phyloP scores from a whole-genome alignment of 2,888 invertebrate genomes.

The Liodrosophila aerea region DNA sequence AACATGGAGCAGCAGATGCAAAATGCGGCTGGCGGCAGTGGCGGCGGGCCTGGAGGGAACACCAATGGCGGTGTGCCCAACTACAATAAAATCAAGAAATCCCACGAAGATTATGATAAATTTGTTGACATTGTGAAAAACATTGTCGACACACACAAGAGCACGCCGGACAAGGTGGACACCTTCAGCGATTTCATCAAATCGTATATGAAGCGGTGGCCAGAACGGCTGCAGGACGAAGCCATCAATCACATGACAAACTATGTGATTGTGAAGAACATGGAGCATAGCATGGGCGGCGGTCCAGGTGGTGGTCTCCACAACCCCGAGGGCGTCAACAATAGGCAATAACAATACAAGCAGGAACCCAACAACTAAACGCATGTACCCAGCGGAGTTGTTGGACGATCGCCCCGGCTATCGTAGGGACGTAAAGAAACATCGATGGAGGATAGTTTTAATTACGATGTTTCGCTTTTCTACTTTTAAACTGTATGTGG shows the following conservation, averaged over 20 bases:
- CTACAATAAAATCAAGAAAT: constrained; percentile 76
- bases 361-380: constrained; percentile 74
- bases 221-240: constrained; percentile 81
- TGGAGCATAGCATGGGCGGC: constrained; percentile 80
- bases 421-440: too few relatives aligned
- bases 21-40: constrained; percentile 70
- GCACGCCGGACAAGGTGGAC: constrained; percentile 80
- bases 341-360: constrained; percentile 81
- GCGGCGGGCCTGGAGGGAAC: constrained; percentile 65
- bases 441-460: too few relatives aligned
- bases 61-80: constrained; percentile 78
- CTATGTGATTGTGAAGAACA: constrained; percentile 81
- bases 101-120: constrained; percentile 80
- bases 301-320: constrained; percentile 56
- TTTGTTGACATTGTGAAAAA: constrained; percentile 82
- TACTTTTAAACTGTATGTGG: too few relatives aligned
- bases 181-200: constrained; percentile 81
- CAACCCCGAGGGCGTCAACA: constrained; percentile 78
- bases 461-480: too few relatives aligned
- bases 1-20: constrained; percentile 80
- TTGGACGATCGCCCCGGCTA: constrained; percentile 51
- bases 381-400: constrained; percentile 45
- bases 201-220: constrained; percentile 81
- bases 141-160: constrained; percentile 81
- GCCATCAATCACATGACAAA: constrained; percentile 82